These are phyloP conservation scores for Drosophila sp. DNA, from an alignment of 1,140 invertebrate species.

Conservation along the genomic window DNA sequence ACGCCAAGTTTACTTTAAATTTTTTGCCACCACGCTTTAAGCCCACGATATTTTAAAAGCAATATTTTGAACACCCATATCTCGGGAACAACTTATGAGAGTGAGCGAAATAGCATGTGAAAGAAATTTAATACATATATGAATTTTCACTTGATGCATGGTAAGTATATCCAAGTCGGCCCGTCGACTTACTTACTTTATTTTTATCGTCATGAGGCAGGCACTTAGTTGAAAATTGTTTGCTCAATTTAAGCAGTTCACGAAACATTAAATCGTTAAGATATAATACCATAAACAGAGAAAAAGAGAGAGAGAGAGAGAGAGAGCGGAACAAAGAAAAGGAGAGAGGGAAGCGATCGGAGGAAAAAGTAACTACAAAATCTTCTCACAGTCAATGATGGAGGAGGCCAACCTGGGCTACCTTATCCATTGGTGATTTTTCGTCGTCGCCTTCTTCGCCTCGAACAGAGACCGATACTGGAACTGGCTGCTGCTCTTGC, in stretches of 20 bases:
- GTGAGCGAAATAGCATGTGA: no score
- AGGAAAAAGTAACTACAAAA: constrained; percentile 27
- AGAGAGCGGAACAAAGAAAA: not conserved
- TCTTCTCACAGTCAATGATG: constrained; percentile 31
- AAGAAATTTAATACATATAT: no score
- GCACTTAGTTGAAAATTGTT: constrained; percentile 78
- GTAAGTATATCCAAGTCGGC: no score
- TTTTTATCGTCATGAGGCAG: constrained; percentile 52
- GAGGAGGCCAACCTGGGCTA: constrained; percentile 1
- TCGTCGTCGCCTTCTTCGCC: constrained; percentile 31
- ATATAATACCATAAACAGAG: constrained; percentile 48
- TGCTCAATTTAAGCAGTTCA: constrained; percentile 81
- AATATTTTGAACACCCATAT: no score
- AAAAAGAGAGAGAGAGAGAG: constrained; percentile 28
- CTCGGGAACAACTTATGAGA: no score
- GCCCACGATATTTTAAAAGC: no score
- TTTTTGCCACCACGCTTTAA: no score
- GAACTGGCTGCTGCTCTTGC: constrained; percentile 43
- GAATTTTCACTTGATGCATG: no score
- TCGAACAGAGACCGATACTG: not conserved
- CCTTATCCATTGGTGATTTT: constrained; percentile 55
- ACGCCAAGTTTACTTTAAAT: no score
- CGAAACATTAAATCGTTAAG: constrained; percentile 80
- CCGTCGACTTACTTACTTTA: not conserved
- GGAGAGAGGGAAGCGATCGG: constrained; percentile 17